These are phyloP conservation scores for Aphis craccivora DNA, from an alignment of 1,140 invertebrate genomes.

Conservation along the genomic window DNA sequence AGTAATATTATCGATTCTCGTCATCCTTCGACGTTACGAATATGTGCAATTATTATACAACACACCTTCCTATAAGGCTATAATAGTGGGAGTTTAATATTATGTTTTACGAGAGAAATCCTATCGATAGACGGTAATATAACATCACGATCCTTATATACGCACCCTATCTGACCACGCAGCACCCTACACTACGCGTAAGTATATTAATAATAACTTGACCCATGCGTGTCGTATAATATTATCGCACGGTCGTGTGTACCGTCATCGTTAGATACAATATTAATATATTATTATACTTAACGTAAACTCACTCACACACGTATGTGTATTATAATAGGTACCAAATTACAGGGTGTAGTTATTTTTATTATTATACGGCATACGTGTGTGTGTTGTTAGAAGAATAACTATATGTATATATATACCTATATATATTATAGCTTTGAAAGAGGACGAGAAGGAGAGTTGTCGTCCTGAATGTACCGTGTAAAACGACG, in stretches of 20 bases:
- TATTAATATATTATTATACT: neutral
- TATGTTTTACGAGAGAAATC: neutral
- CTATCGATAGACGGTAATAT: neutral
- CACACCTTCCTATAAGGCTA: too few species aligned
- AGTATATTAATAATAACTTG: neutral
- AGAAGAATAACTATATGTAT: neutral
- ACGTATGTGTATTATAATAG: neutral
- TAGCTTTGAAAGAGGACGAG: too few species aligned
- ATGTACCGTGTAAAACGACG: neutral
- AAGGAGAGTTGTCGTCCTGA: neutral
- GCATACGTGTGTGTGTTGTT: neutral
- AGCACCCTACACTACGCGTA: neutral
- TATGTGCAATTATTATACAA: too few species aligned
- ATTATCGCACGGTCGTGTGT: neutral
- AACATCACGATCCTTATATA: neutral
- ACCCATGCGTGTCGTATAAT: neutral
- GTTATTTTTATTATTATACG: neutral
- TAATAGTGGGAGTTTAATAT: too few species aligned
- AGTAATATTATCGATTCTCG: too few species aligned
- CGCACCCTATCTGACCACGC: neutral
- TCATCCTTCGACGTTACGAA: too few species aligned
- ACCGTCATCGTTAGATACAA: neutral
- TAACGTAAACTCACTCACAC: neutral
- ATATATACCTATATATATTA: too few species aligned
- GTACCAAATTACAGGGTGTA: neutral